Evolutionary conservation across 1,140 invertebrate species (phyloP).

Genomic region (Lasaia peninsularis): DNA sequence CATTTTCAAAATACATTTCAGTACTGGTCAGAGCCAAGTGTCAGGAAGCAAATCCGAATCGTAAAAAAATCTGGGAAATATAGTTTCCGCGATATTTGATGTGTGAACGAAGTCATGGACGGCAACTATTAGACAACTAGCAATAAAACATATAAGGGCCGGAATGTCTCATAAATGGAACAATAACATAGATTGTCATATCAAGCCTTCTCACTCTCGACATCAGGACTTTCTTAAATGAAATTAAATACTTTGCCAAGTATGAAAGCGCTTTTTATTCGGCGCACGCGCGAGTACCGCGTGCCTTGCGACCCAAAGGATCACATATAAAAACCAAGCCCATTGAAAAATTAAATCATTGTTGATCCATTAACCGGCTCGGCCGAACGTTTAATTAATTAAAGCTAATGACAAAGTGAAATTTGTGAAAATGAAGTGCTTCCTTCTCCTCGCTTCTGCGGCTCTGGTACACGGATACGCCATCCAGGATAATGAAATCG

Average conservation of each 20-base stretch:
- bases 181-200: constrained; percentile 39
- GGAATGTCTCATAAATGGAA: constrained; percentile 16
- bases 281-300: constrained; percentile 45
- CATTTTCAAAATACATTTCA: too few species aligned
- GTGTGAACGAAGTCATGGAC: too few species aligned
- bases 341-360: constrained; percentile 77
- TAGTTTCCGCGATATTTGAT: too few species aligned
- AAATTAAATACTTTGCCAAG: constrained; percentile 72
- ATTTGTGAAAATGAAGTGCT: constrained; percentile 63
- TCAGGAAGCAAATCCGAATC: too few species aligned
- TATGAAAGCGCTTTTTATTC: constrained; percentile 60
- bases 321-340: constrained; percentile 78
- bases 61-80: too few species aligned
- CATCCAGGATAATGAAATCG: constrained; percentile 75
- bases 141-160: neutral
- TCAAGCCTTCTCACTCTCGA: constrained; percentile 62
- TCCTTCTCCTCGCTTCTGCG: constrained; percentile 65
- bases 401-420: constrained; percentile 69
- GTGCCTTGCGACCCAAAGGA: constrained; percentile 69
- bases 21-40: too few species aligned
- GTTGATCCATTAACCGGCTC: constrained; percentile 70
- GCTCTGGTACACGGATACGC: constrained; percentile 72
- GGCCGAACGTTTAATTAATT: constrained; percentile 67
- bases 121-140: too few species aligned
- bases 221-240: constrained; percentile 72